A percentile compares a stretch with the other conserved stretches of the same genome.
These are phyloP conservation scores for Dendronephthya gigantea DNA, from an alignment of 64 coral and sea anemone species.

Conservation along the genomic window DNA sequence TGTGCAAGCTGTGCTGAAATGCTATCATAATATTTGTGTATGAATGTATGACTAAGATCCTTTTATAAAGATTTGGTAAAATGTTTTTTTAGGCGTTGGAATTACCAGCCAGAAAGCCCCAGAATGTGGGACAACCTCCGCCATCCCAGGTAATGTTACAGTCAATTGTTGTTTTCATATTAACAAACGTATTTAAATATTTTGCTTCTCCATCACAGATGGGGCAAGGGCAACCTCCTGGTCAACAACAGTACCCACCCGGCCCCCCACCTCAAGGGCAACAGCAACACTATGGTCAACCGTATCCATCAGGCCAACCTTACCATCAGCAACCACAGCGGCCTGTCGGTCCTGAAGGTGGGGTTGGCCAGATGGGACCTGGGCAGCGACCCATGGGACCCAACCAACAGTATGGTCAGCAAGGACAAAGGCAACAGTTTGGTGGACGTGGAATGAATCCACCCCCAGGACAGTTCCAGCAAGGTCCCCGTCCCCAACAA, in stretches of 20 bases:
- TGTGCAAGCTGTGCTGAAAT: no score
- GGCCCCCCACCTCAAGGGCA: background rate
- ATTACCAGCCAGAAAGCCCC: slow-evolving; percentile 44
- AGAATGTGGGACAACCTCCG: slow-evolving; percentile 28
- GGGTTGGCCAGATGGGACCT: background rate
- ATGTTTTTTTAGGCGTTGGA: slow-evolving; percentile 43
- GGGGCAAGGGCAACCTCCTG: background rate
- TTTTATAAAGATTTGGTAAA: background rate
- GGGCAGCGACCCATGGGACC: background rate
- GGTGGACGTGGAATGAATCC: background rate
- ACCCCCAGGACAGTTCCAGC: background rate
- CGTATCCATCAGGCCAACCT: background rate
- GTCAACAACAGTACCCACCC: background rate
- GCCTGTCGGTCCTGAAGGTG: background rate
- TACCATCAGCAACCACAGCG: background rate
- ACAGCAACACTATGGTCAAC: background rate
- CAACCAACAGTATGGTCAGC: background rate
- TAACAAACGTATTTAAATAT: background rate
- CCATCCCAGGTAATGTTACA: slow-evolving; percentile 1
- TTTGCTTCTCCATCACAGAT: background rate
- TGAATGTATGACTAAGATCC: background rate
- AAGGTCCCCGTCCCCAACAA: slow-evolving; percentile 19
- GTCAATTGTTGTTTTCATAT: background rate
- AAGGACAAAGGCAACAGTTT: background rate
- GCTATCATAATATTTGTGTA: no score